Percentiles rank a stretch among this genome's conserved stretches.
These are phyloP conservation scores for Ailurus styani DNA, from an alignment of 2,113 vertebrate genomes.

Conservation along the genomic window DNA sequence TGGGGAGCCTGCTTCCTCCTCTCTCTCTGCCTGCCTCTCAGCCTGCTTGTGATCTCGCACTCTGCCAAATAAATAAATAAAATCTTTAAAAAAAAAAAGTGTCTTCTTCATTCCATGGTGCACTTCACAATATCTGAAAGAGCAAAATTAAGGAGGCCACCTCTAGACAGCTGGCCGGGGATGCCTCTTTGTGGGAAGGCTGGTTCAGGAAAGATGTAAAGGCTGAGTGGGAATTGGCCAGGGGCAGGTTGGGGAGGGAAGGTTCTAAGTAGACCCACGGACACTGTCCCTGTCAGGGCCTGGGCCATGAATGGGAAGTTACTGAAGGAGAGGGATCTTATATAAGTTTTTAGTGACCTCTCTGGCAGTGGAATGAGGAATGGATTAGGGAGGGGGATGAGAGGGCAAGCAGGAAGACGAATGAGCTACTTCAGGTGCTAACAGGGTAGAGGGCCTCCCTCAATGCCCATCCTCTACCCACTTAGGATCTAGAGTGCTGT, in stretches of 20 bases:
- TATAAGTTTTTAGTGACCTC: not conserved
- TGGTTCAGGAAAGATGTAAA: not conserved
- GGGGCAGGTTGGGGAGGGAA: not conserved
- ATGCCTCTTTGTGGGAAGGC: not conserved
- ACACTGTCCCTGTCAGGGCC: not conserved
- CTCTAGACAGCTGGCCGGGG: not conserved
- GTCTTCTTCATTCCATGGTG: not conserved
- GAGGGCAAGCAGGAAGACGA: not conserved
- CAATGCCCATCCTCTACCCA: not conserved
- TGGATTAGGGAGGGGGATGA: not conserved
- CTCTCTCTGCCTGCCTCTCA: too few species aligned
- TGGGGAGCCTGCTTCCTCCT: too few species aligned
- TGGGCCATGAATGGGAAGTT: not conserved
- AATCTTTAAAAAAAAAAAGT: too few species aligned
- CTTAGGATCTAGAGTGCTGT: not conserved
- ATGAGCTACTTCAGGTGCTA: not conserved
- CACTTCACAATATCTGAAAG: not conserved
- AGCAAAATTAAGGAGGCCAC: not conserved
- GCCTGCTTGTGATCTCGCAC: too few species aligned
- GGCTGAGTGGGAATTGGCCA: not conserved
- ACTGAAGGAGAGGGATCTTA: not conserved
- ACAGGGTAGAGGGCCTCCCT: not conserved
- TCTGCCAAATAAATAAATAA: too few species aligned
- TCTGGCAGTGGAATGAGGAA: not conserved
- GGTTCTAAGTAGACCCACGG: not conserved